Conservation (phyloP, 2,113 vertebrate genomes). For the Ia io region DNA sequence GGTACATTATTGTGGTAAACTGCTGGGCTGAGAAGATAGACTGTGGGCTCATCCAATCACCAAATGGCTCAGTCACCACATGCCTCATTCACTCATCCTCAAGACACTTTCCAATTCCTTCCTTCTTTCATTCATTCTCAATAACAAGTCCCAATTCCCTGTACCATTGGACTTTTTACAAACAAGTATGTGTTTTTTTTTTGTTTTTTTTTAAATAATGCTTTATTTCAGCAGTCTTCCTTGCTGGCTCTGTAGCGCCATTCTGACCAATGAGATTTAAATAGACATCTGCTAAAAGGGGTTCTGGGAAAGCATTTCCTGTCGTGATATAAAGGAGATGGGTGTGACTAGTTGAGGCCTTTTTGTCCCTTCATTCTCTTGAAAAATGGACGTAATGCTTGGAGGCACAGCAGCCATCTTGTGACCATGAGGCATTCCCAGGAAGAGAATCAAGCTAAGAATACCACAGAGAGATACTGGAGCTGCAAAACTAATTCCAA, state of each 20-base stretch:
- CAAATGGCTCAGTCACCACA: background rate
- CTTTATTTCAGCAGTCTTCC: background rate
- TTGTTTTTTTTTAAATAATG: background rate
- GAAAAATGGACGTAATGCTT: background rate
- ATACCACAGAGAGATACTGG: background rate
- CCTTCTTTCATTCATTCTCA: background rate
- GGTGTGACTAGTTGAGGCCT: background rate
- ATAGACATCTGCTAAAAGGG: background rate
- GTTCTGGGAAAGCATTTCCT: background rate
- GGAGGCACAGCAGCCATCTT: background rate
- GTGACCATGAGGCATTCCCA: background rate
- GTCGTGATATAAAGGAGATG: background rate
- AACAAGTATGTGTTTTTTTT: background rate
- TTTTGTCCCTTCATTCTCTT: background rate
- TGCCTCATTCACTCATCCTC: background rate
- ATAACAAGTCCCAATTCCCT: background rate
- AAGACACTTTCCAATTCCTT: background rate
- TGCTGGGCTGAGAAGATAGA: background rate
- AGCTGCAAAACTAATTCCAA: background rate
- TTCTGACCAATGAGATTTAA: background rate
- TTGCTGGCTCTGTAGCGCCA: background rate
- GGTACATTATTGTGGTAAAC: background rate
- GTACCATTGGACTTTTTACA: background rate
- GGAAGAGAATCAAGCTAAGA: background rate
- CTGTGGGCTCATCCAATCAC: background rate